Evolutionary conservation across 1,140 invertebrate genomes (phyloP), one percentile per base, ranked within the genome.

Genomic region (Saccostrea cuccullata): DNA sequence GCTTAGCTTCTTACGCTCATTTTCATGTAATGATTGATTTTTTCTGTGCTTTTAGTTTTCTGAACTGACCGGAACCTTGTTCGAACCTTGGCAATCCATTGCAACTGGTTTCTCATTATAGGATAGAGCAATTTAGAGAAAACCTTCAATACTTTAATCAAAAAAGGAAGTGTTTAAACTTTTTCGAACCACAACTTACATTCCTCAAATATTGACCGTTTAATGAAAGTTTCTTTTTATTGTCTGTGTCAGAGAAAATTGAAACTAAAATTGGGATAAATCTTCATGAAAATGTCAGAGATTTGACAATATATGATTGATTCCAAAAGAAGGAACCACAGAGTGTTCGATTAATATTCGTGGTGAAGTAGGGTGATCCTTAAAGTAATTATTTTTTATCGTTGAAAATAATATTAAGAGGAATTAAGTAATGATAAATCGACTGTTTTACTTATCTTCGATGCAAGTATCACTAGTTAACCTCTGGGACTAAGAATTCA

Each of bases 11-110:
- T 26, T 12, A 30, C 13, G 11, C 30, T 23, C 17, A 77, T 77
- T 30, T 64, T 77, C 70, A 12, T 77, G 70, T 77, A 26, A 36
- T 77, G 70, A 77, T 77, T 36, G 70, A 77, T 77, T 26, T 36
- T 30, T 36, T 64, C 58, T 30, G 30, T 26, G 70, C 67, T 26
- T 4, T 36, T 13, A 77, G 30, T 77, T 36, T 36, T 77, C 70
- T 36, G 70, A 77, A 77, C 30, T 77, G 70, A 77, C 30, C 70
- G 70, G 70, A 77, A 77, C 23, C 12, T 30, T 77, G 70, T 12
- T 17, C 15, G 23, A 30, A 36, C 30, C 23, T 77, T 30, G 13
- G 11, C 11, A 30, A 26, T 30, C 26, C 70, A 8, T 73, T 73
- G 30, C 70, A 77, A 23, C 70, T 77, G 70, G 1, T 77, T 26